Evolutionary conservation across 1,140 invertebrate species (phyloP).

Genomic region (Caenorhabditis inopinata): DNA sequence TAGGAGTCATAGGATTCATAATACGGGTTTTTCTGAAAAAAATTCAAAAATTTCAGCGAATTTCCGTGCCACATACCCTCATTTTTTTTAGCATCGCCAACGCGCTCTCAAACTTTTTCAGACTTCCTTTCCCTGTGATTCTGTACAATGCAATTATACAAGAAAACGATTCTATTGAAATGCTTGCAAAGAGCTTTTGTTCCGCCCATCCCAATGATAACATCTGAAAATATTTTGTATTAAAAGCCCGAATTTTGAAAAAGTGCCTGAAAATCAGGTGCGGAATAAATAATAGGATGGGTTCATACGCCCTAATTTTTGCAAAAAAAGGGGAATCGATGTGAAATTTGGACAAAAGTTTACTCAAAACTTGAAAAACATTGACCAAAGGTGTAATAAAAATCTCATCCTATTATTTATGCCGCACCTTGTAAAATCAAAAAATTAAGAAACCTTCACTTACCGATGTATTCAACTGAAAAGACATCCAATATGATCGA

Average conservation of each 20-base stretch:
- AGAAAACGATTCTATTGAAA: conserved; percentile 5
- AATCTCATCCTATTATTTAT: background rate
- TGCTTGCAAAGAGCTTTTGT: background rate
- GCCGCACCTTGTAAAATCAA: background rate
- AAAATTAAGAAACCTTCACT: background rate
- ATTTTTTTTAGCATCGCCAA: background rate
- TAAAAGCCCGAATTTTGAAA: background rate
- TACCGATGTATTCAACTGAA: background rate
- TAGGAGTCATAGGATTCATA: background rate
- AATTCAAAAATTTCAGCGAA: background rate
- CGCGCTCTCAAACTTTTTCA: background rate
- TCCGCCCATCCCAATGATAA: background rate
- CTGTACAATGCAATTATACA: background rate
- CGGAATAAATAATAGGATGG: background rate
- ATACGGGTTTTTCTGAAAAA: background rate
- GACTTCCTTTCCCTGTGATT: background rate
- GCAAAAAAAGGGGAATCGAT: too few species aligned
- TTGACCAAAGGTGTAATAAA: background rate
- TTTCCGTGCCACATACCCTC: background rate
- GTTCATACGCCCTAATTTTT: too few species aligned
- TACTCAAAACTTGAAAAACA: too few species aligned
- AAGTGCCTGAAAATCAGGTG: background rate
- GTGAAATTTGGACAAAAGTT: too few species aligned
- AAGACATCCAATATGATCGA: conserved; percentile 1
- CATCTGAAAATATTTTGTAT: background rate